These are phyloP conservation scores for Chitala chitala DNA, from an alignment of 2,113 vertebrate species.

Conservation along the genomic window DNA sequence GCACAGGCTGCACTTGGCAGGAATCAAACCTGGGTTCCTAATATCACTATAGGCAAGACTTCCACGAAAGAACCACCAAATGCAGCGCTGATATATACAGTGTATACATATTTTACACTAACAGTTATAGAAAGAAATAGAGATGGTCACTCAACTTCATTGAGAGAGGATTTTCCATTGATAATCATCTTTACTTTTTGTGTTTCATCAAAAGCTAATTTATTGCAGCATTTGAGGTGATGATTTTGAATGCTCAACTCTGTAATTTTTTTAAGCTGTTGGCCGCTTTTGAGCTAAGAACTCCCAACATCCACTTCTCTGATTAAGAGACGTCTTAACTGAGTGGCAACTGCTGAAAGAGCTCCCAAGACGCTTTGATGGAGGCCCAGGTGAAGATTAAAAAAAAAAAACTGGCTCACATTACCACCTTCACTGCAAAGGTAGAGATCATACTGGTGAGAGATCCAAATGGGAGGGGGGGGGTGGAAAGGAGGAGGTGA, in stretches of 20 bases:
- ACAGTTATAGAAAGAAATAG: neutral
- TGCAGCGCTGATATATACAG: no score
- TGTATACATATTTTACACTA: neutral
- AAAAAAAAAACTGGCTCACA: neutral
- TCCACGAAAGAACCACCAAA: no score
- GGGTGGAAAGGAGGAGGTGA: neutral
- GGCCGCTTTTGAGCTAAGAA: neutral
- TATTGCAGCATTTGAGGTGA: neutral
- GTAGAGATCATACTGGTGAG: neutral
- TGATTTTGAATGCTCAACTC: neutral
- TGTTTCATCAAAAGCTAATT: slow-evolving; percentile 3
- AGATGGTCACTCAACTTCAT: neutral
- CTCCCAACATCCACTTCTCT: no score
- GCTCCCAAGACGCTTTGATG: neutral
- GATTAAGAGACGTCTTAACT: neutral
- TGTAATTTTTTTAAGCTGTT: neutral
- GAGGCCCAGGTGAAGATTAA: neutral
- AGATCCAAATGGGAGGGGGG: neutral
- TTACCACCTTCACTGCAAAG: slow-evolving; percentile 10
- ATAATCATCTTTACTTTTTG: neutral
- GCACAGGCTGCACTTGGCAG: no score
- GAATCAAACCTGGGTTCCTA: no score
- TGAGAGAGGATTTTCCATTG: neutral
- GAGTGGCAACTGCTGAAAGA: neutral
- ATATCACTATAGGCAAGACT: no score